Conservation (phyloP, 2,113 vertebrate species). For the Zingel zingel region DNA sequence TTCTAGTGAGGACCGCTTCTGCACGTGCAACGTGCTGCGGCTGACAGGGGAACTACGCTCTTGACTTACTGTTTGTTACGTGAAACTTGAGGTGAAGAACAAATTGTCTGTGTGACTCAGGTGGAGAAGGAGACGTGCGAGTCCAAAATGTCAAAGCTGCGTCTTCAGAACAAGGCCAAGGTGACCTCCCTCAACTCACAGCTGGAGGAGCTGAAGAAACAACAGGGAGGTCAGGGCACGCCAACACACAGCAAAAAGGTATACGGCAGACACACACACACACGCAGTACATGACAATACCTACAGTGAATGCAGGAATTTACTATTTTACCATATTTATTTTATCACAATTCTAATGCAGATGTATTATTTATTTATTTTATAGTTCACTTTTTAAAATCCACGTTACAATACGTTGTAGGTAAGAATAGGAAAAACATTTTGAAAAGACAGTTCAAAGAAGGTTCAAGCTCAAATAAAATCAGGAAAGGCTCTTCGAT, state of each 20-base stretch:
- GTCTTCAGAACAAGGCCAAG: slow-evolving; percentile 92
- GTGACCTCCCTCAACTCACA: slow-evolving; percentile 88
- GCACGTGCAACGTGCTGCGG: background rate
- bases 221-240: slow-evolving; percentile 72
- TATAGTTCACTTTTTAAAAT: too few relatives aligned
- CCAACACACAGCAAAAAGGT: slow-evolving; percentile 86
- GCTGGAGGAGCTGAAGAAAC: slow-evolving; percentile 89
- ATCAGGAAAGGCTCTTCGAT: too few relatives aligned
- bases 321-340: background rate
- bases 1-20: background rate
- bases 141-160: slow-evolving; percentile 89
- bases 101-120: slow-evolving; percentile 64
- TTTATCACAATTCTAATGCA: background rate
- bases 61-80: accelerated
- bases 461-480: too few relatives aligned
- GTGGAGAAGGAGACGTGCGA: slow-evolving; percentile 89
- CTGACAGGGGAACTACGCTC: background rate
- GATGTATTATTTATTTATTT: too few relatives aligned
- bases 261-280: background rate
- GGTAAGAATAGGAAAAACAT: too few relatives aligned
- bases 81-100: background rate
- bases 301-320: background rate
- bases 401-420: too few relatives aligned
- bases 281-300: background rate
- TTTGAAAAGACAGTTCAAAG: too few relatives aligned